Evolutionary conservation across 2,113 vertebrate genomes (phyloP).

Genomic region (Lutjanus erythropterus): DNA sequence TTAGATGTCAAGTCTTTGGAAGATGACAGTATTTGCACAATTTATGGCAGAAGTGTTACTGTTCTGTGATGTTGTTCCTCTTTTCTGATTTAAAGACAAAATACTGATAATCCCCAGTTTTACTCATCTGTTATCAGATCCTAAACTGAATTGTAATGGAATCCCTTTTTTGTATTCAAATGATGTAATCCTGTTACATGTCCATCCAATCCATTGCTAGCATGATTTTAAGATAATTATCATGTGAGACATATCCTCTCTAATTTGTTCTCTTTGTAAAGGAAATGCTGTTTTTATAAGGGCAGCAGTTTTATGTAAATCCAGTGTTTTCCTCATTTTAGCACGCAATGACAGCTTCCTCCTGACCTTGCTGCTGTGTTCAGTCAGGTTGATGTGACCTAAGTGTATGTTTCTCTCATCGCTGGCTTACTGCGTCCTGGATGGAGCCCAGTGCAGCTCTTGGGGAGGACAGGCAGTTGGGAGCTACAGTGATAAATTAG

Average conservation of each 20-base stretch:
- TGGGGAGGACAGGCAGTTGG: conserved; percentile 79
- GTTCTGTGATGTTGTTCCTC: too few relatives aligned
- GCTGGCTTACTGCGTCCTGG: conserved; percentile 58
- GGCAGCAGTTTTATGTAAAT: conserved; percentile 19
- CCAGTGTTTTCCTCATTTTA: conserved; percentile 24
- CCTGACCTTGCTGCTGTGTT: conserved; percentile 71
- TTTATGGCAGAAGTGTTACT: too few relatives aligned
- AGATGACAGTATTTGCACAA: too few relatives aligned
- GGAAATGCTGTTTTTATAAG: conserved; percentile 7
- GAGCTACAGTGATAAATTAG: conserved; percentile 80
- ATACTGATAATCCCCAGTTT: too few relatives aligned
- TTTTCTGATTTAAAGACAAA: too few relatives aligned
- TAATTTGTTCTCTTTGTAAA: conserved; percentile 14
- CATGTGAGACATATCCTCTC: conserved; percentile 6
- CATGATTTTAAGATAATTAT: conserved; percentile 21
- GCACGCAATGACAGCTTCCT: conserved; percentile 49
- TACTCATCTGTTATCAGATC: too few relatives aligned
- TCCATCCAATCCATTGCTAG: too few relatives aligned
- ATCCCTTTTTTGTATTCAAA: too few relatives aligned
- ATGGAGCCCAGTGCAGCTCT: conserved; percentile 65
- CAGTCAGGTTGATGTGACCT: conserved; percentile 84
- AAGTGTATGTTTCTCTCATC: conserved; percentile 56
- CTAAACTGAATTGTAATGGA: too few relatives aligned
- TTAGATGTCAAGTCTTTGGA: too few relatives aligned
- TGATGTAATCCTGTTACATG: too few relatives aligned